A percentile compares a stretch with the other conserved stretches of the same genome.
phyloP scores from a whole-genome alignment of 37 sponge, comb jelly and placozoan genomes.

The Chondrosia reniformis region DNA sequence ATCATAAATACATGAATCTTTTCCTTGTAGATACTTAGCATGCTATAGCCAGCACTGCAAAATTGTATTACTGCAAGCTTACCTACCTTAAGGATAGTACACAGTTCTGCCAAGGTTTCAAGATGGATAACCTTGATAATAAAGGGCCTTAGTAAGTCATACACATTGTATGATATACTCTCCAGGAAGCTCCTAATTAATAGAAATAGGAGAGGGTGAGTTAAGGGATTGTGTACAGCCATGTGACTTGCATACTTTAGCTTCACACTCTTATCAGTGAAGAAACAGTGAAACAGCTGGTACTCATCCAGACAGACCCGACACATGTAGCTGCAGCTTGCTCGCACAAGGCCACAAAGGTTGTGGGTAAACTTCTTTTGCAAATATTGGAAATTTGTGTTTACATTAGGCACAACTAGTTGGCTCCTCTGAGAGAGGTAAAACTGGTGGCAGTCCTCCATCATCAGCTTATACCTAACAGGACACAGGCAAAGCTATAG shows the following conservation, averaged over 20 bases:
- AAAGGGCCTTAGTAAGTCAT: conserved; percentile 84
- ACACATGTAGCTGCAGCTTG: conserved; percentile 83
- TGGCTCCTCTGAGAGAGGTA: conserved; percentile 68
- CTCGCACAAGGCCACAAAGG: conserved; percentile 63
- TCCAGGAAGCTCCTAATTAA: conserved; percentile 78
- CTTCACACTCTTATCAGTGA: conserved; percentile 49
- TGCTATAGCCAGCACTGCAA: too few species aligned
- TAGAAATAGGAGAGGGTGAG: not conserved
- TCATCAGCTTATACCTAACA: conserved; percentile 73
- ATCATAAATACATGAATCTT: too few species aligned
- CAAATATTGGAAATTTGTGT: conserved; percentile 43
- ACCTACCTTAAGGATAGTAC: conserved; percentile 84
- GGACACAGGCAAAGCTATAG: not conserved
- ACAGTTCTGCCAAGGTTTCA: conserved; percentile 93
- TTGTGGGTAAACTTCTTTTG: conserved; percentile 56
- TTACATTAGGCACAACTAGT: conserved; percentile 61
- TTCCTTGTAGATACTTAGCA: too few species aligned
- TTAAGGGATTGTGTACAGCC: not conserved
- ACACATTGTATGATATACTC: conserved; percentile 77
- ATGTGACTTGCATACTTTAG: conserved; percentile 60
- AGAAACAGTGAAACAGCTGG: conserved; percentile 89
- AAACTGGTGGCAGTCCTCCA: conserved; percentile 90
- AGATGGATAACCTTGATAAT: conserved; percentile 89
- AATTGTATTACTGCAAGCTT: too few species aligned
- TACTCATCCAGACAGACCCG: conserved; percentile 94